Conservation (phyloP, 2,797 vertebrate genomes). For the Liasis olivaceus region DNA sequence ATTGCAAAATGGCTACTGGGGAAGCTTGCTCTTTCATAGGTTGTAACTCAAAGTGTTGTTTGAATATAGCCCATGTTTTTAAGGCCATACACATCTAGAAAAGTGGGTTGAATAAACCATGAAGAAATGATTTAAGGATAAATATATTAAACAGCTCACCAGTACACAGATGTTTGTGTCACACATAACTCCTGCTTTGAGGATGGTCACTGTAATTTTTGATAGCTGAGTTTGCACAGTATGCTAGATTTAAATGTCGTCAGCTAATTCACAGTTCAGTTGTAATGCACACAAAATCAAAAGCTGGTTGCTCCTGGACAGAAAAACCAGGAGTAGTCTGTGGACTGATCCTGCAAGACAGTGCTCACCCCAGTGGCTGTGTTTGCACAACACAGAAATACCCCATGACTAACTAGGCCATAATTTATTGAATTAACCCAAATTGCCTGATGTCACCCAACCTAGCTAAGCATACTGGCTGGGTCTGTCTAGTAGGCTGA, state of each 20-base stretch:
- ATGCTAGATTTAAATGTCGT: not conserved
- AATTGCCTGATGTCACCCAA: not conserved
- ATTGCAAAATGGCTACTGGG: not conserved
- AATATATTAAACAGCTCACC: not conserved
- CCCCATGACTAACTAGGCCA: not conserved
- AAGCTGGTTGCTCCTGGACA: not conserved
- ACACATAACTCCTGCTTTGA: not conserved
- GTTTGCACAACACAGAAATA: not conserved
- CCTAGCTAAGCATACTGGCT: not conserved
- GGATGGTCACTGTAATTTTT: not conserved
- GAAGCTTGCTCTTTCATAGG: not conserved
- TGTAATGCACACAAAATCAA: not conserved
- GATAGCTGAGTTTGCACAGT: not conserved
- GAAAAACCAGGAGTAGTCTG: not conserved
- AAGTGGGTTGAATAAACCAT: not conserved
- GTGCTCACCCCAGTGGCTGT: not conserved
- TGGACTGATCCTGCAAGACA: not conserved
- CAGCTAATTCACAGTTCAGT: not conserved
- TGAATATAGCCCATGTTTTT: not conserved
- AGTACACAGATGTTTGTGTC: not conserved
- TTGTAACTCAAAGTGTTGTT: not conserved
- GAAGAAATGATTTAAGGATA: not conserved
- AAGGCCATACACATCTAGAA: not conserved
- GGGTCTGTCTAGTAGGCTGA: not conserved
- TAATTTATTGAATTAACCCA: not conserved